A percentile compares a stretch with the other conserved stretches of the same genome.
phyloP scores from a whole-genome alignment of 2,113 vertebrate species.

The Barnardius zonarius region DNA sequence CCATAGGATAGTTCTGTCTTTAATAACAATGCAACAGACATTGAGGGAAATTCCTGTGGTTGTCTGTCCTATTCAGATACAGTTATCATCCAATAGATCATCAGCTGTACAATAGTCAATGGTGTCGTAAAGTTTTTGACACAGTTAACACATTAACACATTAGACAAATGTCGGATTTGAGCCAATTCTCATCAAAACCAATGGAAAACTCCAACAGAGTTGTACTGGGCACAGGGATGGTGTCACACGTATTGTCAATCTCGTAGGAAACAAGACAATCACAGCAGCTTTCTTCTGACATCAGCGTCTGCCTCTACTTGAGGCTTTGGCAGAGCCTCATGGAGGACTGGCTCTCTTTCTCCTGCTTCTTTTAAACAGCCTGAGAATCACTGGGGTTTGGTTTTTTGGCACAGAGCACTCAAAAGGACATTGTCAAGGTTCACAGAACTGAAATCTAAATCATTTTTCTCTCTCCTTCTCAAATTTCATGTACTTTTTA shows the following conservation, averaged over 20 bases:
- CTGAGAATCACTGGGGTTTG: neutral
- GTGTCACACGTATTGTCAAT: constrained; percentile 39
- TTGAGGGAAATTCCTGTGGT: constrained; percentile 57
- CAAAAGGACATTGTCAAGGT: neutral
- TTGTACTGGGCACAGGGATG: constrained; percentile 11
- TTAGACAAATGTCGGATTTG: constrained; percentile 24
- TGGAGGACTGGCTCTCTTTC: neutral
- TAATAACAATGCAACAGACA: constrained; percentile 52
- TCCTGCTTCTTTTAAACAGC: constrained; percentile 4
- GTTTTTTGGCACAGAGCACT: neutral
- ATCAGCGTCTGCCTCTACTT: constrained; percentile 50
- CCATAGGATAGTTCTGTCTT: constrained; percentile 23
- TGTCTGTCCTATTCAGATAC: constrained; percentile 50
- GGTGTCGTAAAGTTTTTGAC: constrained; percentile 52
- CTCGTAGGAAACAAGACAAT: constrained; percentile 46
- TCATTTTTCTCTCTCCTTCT: neutral
- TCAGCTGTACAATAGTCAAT: constrained; percentile 44
- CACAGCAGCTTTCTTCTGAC: constrained; percentile 53
- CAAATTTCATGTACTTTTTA: neutral
- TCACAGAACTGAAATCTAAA: neutral
- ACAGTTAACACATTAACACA: constrained; percentile 62
- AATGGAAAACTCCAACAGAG: constrained; percentile 53
- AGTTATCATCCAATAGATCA: constrained; percentile 54
- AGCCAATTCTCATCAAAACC: constrained; percentile 48
- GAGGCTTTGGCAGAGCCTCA: constrained; percentile 52